Base-by-base conservation (phyloP, 2,888 invertebrate species). In the Schizaphis graminum region DNA sequence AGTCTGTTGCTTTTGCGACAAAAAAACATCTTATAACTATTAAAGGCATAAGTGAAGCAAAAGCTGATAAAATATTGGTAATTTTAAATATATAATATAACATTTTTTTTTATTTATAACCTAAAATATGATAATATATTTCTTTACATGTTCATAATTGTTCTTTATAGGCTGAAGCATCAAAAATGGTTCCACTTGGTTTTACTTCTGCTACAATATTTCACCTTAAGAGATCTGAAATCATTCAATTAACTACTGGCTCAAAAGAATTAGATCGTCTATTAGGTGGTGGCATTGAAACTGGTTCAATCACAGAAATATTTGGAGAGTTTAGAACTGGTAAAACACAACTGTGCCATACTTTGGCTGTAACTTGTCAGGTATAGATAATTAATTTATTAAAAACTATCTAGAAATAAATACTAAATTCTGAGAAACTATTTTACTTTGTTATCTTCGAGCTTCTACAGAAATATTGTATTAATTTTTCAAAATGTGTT, bases 281-380 rank as follows among this genome's bases (percentile, higher is more conserved):
- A 56, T 96, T 99, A 7, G 98, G 98, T 61, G 99, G 99, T 87
- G 99, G 99, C 8, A 98, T 99, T 95, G 99, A 99, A 96, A 99
- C 99, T 0, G 99, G 99, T 0, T 99, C 99, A 0, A 99, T 99
- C 85, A 99, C 99, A 0, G 99, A 99, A 96, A 97, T 99, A 95
- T 99, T 99, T 96, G 99, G 99, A 26, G 99, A 99, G 96, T 99
- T 99, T 96, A 97, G 99, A 95, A 99, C 99, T 1, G 99, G 99
- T 53, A 99, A 99, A 96, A 99, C 99, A 8, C 99, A 99, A 95
- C 95, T 99, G 8, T 99, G 99, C 95, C 99, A 99, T 95, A 99
- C 99, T 0, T 96, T 99, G 94, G 99, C 99, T 93, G 99, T 99
- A 0, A 99, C 99, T 93, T 99, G 99, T 96, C 99, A 99, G 97